These are phyloP conservation scores for Liodrosophila aerea DNA, from an alignment of 2,888 invertebrate species.

Conservation along the genomic window DNA sequence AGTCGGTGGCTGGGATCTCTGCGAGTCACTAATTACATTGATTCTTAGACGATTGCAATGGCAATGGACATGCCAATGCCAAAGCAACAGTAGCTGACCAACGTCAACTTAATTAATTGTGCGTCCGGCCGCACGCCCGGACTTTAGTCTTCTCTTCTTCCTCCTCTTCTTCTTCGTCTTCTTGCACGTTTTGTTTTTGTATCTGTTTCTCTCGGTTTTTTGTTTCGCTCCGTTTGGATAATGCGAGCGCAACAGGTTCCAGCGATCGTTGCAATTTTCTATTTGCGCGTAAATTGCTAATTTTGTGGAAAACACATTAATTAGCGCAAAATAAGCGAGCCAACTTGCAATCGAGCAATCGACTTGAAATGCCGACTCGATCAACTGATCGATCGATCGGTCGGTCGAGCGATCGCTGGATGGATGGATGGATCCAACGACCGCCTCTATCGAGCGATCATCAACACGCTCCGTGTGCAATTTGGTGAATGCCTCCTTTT, in stretches of 20 bases:
- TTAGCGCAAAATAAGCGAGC: slow-evolving; percentile 68
- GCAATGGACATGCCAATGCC: slow-evolving; percentile 39
- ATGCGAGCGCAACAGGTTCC: slow-evolving; percentile 49
- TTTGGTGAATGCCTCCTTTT: slow-evolving; percentile 45
- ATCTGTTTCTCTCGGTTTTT: too few relatives aligned
- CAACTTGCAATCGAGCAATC: slow-evolving; percentile 34
- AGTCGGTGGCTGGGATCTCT: slow-evolving; percentile 18
- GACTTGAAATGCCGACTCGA: slow-evolving; percentile 23
- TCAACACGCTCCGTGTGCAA: slow-evolving; percentile 40
- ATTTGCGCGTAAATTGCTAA: slow-evolving; percentile 75
- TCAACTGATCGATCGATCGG: background rate
- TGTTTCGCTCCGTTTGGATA: slow-evolving; percentile 47
- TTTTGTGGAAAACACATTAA: slow-evolving; percentile 77
- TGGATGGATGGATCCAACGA: too few relatives aligned
- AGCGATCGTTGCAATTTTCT: slow-evolving; percentile 58
- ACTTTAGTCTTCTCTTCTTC: slow-evolving; percentile 14
- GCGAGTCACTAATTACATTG: slow-evolving; percentile 54
- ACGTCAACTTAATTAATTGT: slow-evolving; percentile 65
- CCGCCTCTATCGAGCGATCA: slow-evolving; percentile 23
- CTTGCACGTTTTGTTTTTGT: background rate
- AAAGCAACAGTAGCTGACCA: slow-evolving; percentile 18
- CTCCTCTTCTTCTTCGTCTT: background rate
- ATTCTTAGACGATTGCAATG: slow-evolving; percentile 59
- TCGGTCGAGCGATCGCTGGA: too few relatives aligned
- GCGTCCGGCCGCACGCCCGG: slow-evolving; percentile 59